Evolutionary conservation across 2,113 vertebrate species (phyloP), one percentile per base, ranked within the genome.

Genomic region (Prunella himalayana): DNA sequence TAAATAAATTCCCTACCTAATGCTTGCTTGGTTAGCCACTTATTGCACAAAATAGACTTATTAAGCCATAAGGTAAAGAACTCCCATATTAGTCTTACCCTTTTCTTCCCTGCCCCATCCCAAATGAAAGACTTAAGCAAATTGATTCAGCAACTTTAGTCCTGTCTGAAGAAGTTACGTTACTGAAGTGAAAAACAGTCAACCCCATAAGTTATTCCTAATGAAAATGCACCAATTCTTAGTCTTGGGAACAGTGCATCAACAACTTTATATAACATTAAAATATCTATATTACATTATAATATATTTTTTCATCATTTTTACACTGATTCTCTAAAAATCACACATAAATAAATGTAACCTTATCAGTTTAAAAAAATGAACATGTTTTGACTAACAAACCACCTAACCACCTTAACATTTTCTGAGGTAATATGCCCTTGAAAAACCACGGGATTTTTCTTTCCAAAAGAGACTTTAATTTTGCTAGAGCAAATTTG

Each of bases 371-470:
- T 83, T 4, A 2, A 68, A 83, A 86, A 65, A 41, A 25, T 4
- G 4, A 37, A 10, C 2, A 16, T 10, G 1, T 35, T 76, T 92
- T 76, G 37, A 24, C 16, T 64, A 27, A 69, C 9, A 77, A 65
- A 3, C 1, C 5, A 35, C 4, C 6, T 45, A 65, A 3, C 1
- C 5, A 35, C 4, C 6, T 45, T 33, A 86, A 47, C 5, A 13
- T 77, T 65, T 6, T 61, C 19, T 75, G 39, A 66, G 13, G 17
- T n/a, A 63, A 30, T 4, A 71, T 17, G 10, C 5, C 33, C 35
- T 60, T 77, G 53, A 77, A 60, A 93, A 72, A 73, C 13, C 2
- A 13, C 49, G 3, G 2, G 4, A 69, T 78, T 63, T n/a, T n/a
- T n/a, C n/a, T n/a, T 86, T 81, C 35, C 33, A 70, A 41, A 90